Conservation (phyloP, 2,113 vertebrate species). For the Centropus unirufus region DNA sequence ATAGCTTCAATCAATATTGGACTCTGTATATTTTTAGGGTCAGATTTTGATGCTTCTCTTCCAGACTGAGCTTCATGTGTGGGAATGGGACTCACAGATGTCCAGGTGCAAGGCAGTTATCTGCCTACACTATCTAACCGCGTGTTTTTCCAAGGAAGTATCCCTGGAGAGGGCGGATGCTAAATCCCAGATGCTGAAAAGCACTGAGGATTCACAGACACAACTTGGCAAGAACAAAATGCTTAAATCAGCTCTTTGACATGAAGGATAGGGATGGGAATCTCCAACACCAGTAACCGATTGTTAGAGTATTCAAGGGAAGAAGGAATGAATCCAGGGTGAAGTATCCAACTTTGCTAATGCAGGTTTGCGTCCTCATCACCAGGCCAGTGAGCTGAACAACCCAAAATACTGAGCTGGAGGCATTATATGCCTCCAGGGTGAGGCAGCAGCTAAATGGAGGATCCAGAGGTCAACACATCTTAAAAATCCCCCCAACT, state of each 20-base stretch:
- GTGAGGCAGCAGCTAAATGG: background rate
- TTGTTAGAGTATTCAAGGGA: background rate
- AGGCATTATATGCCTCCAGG: fast-evolving
- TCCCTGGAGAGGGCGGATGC: background rate
- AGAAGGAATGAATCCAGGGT: background rate
- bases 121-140: background rate
- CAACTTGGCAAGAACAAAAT: background rate
- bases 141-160: background rate
- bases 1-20: background rate
- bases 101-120: background rate
- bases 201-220: background rate
- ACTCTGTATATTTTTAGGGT: background rate
- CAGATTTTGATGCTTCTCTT: background rate
- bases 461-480: background rate
- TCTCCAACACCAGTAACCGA: background rate
- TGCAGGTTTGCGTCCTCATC: background rate
- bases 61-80: background rate
- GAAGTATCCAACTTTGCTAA: background rate
- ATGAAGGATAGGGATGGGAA: background rate
- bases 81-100: background rate
- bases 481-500: background rate
- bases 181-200: background rate
- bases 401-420: background rate
- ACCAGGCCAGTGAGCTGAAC: background rate
- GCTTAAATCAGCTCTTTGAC: background rate